Base-by-base conservation (phyloP, 2,888 invertebrate species). In the Gisinianus flammeolus region DNA sequence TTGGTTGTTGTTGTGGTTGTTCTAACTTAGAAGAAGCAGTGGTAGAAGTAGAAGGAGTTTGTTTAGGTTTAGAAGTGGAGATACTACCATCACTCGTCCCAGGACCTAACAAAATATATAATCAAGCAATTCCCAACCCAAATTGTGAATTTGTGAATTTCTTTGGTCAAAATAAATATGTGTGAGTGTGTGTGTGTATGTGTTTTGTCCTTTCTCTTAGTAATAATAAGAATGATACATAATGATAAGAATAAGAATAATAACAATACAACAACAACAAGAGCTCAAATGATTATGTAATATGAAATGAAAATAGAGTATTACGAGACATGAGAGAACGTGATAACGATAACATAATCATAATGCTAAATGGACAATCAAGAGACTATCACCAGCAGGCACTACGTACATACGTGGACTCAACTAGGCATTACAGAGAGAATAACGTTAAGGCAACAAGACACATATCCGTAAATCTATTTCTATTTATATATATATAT, bases 91-190 rank as follows among this genome's bases (percentile, higher is more conserved):
- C 81, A 76, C 73, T 78, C 77, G 81, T 79, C 77, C 81, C 82
- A 79, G 79, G 66, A 79, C 79, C 83, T 82, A 82, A 79, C 80
- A 81, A 81, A 82, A 71, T 73, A 35, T 8, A 77, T 66, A 82
- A 80, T 79, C 80, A 80, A 83, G 80, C 80, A 79, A 82, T 80
- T 77, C 79, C 80, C 80, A 79, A 79, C 79, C 81, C 78, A 79
- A 76, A 79, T 78, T 35, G 5, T 35, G 5, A 12, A 12, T 35
- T 35, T 8, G 5, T 35, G 35, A 35, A 8, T 35, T 35, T 35
- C 35, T 35, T 35, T 35, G n/a, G n/a, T n/a, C n/a, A n/a, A n/a
- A n/a, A n/a, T n/a, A n/a, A n/a, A n/a, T n/a, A n/a, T n/a, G n/a
- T n/a, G n/a, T n/a, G n/a, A n/a, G n/a, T n/a, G n/a, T n/a, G n/a